Conservation (phyloP, 2,888 invertebrate genomes). For the Adelphocoris suturalis region DNA sequence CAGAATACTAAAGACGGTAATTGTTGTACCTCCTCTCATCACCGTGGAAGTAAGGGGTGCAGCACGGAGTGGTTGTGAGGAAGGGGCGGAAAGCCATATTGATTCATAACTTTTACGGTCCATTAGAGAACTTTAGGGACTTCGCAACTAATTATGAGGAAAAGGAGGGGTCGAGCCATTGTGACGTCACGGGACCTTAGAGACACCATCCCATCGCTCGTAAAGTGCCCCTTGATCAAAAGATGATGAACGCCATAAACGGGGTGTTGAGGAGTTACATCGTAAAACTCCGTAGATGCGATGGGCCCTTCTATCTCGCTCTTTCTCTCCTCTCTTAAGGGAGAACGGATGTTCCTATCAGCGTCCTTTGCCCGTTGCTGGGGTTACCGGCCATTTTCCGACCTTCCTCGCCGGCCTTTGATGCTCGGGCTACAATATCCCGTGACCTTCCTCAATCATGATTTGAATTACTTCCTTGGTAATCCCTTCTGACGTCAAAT, state of each 20-base stretch:
- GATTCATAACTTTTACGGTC: slow-evolving; percentile 51
- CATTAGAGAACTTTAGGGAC: slow-evolving; percentile 36
- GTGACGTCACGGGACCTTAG: background rate
- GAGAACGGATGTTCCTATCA: background rate
- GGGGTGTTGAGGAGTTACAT: background rate
- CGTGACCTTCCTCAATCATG: too few species aligned
- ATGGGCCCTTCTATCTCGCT: background rate
- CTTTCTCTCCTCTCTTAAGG: background rate
- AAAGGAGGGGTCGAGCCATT: slow-evolving; percentile 16
- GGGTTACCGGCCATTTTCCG: too few species aligned
- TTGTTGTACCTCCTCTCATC: slow-evolving; percentile 1
- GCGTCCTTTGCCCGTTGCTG: background rate
- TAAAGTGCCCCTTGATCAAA: slow-evolving; percentile 17
- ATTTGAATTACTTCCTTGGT: too few species aligned
- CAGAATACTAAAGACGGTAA: background rate
- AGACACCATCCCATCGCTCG: background rate
- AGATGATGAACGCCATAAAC: slow-evolving; percentile 19
- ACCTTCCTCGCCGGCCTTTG: too few species aligned
- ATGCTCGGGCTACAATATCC: too few species aligned
- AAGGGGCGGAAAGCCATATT: slow-evolving; percentile 1
- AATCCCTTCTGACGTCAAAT: too few species aligned
- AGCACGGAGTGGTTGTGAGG: background rate
- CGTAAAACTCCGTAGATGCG: slow-evolving; percentile 4
- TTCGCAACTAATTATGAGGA: slow-evolving; percentile 11
- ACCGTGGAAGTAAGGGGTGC: background rate